Conservation (phyloP, 2,888 invertebrate genomes). For the Hedya salicella region DNA sequence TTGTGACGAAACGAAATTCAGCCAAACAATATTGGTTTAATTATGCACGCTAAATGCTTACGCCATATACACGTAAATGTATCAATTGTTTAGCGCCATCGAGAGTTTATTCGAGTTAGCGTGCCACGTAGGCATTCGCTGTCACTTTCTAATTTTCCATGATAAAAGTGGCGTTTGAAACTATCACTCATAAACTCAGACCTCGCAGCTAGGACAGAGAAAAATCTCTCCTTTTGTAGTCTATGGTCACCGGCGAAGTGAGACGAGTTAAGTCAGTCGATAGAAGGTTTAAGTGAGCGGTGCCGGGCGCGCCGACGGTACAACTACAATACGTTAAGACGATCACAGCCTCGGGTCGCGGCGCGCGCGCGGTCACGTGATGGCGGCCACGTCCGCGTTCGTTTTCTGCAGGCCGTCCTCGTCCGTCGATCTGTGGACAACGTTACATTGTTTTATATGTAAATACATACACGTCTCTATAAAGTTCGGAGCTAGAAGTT, state of each 20-base stretch:
- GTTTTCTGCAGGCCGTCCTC: conserved; percentile 74
- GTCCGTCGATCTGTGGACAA: conserved; percentile 67
- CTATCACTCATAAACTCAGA: too few species aligned
- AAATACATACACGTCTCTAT: background rate
- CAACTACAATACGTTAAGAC: conserved; percentile 66
- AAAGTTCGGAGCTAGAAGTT: too few species aligned
- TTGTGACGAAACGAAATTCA: too few species aligned
- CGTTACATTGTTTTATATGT: background rate
- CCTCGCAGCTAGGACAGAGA: too few species aligned
- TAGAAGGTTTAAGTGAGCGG: conserved; percentile 59
- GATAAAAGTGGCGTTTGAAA: background rate
- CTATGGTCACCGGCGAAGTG: background rate
- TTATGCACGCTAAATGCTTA: too few species aligned
- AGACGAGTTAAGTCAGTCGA: background rate
- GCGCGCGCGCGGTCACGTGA: conserved; percentile 68
- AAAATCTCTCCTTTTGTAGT: background rate
- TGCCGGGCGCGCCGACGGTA: conserved; percentile 52
- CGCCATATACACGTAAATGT: too few species aligned
- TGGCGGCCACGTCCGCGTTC: conserved; percentile 69
- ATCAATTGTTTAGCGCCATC: too few species aligned
- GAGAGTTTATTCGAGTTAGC: too few species aligned
- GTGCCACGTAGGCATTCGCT: too few species aligned
- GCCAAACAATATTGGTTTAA: too few species aligned
- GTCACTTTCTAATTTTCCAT: too few species aligned
- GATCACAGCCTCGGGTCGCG: conserved; percentile 79